Evolutionary conservation across 1,140 invertebrate genomes (phyloP).

Genomic region (Nylanderia fulva): DNA sequence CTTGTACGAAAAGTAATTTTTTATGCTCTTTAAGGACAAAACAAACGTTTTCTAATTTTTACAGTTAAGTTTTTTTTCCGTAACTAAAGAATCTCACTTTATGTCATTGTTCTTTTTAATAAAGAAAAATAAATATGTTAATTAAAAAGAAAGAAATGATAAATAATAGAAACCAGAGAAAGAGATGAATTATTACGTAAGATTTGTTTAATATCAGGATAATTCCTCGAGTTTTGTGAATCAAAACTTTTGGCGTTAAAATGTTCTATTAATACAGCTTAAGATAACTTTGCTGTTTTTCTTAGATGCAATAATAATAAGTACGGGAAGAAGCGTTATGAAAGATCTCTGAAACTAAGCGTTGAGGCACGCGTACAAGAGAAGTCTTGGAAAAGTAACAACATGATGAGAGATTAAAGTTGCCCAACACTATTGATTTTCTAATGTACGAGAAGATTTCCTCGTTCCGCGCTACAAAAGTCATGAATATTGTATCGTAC

Average conservation of each 20-base stretch:
- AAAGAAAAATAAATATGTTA: not conserved
- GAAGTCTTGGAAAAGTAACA: slow-evolving; percentile 35
- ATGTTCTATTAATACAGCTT: slow-evolving; percentile 21
- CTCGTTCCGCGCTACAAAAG: slow-evolving; percentile 8
- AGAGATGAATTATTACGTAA: not conserved
- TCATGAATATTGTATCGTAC: slow-evolving; percentile 33
- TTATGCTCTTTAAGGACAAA: not conserved
- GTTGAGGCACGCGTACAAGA: not conserved
- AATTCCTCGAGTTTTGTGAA: not conserved
- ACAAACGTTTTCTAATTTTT: not conserved
- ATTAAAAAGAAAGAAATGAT: not conserved
- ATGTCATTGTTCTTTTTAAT: not conserved
- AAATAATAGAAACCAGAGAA: not conserved
- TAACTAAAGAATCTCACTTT: not conserved
- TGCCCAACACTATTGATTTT: slow-evolving; percentile 46
- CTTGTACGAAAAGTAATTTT: slow-evolving; percentile 1
- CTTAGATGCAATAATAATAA: slow-evolving; percentile 23
- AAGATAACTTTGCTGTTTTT: slow-evolving; percentile 3
- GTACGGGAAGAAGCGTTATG: not conserved
- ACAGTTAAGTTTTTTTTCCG: slow-evolving; percentile 10
- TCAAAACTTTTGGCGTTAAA: slow-evolving; percentile 6
- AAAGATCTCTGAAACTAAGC: slow-evolving; percentile 22
- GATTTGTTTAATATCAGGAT: not conserved
- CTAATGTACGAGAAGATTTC: slow-evolving; percentile 40
- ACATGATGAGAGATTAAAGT: slow-evolving; percentile 36